These are phyloP conservation scores for Oceanites oceanicus DNA, from an alignment of 2,113 vertebrate genomes.

Conservation along the genomic window DNA sequence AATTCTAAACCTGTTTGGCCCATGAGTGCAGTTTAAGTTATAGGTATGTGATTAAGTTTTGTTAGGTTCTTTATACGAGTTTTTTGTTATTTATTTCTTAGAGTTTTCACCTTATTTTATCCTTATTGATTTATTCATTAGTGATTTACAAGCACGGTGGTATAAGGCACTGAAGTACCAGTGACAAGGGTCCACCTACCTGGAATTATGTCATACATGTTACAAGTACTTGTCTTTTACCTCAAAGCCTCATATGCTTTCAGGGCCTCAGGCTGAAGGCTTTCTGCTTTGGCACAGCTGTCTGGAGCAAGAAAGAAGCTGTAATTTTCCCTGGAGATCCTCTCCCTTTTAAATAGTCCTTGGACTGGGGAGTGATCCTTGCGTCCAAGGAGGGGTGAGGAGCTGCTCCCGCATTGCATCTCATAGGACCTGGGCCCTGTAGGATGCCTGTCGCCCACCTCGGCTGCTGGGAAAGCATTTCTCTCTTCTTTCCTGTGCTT, in stretches of 20 bases:
- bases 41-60: neutral
- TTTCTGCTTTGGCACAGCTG: neutral
- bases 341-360: neutral
- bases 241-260: neutral
- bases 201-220: fast-evolving
- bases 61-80: neutral
- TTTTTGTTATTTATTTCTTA: neutral
- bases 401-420: neutral
- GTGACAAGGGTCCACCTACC: neutral
- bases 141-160: neutral
- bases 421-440: neutral
- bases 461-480: neutral
- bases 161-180: neutral
- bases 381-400: fast-evolving
- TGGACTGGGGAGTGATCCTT: neutral
- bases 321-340: neutral
- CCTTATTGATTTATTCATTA: neutral
- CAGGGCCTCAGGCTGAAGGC: neutral
- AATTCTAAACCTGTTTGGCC: neutral
- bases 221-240: neutral
- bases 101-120: neutral
- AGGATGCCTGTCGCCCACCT: neutral
- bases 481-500: neutral
- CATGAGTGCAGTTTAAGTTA: neutral
- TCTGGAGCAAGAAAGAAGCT: neutral